These are phyloP conservation scores for Dipodomys merriami DNA, from an alignment of 2,113 vertebrate genomes.

Conservation along the genomic window DNA sequence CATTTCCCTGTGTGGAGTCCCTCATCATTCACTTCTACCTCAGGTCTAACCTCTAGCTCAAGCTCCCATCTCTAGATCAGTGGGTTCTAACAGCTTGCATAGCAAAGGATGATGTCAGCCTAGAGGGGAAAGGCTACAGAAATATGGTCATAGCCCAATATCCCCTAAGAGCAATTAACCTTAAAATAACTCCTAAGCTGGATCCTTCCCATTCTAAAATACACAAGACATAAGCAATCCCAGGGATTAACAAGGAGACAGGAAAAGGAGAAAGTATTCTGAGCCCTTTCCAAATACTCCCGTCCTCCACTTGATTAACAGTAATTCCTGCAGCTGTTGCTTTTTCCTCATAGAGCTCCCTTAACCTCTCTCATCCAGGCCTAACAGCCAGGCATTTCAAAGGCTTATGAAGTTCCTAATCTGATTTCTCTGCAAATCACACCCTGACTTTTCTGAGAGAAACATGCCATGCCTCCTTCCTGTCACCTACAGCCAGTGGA, in stretches of 20 bases:
- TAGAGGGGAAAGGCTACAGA: not conserved
- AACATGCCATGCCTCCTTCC: not conserved
- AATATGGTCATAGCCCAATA: not conserved
- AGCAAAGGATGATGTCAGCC: not conserved
- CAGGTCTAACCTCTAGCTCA: not conserved
- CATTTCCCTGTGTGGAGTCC: not conserved
- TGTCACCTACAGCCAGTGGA: not conserved
- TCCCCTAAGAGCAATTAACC: not conserved
- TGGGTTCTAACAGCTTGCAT: rapidly evolving
- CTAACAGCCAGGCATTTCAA: not conserved
- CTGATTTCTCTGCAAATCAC: conserved; percentile 8
- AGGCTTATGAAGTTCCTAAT: conserved; percentile 45
- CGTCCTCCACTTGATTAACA: not conserved
- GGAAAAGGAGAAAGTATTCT: not conserved
- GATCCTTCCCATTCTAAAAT: conserved; percentile 30
- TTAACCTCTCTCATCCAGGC: not conserved
- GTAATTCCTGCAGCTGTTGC: conserved; percentile 26
- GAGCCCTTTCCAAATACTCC: not conserved
- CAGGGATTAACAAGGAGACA: conserved; percentile 20
- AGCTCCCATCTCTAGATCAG: too few relatives aligned
- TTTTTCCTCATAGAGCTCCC: conserved; percentile 1
- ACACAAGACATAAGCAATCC: not conserved
- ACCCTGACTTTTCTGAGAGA: not conserved
- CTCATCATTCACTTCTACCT: not conserved
- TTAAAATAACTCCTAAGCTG: conserved; percentile 53